Base-by-base conservation (phyloP, 23 tunicate genomes). In the Diplosoma virens region DNA sequence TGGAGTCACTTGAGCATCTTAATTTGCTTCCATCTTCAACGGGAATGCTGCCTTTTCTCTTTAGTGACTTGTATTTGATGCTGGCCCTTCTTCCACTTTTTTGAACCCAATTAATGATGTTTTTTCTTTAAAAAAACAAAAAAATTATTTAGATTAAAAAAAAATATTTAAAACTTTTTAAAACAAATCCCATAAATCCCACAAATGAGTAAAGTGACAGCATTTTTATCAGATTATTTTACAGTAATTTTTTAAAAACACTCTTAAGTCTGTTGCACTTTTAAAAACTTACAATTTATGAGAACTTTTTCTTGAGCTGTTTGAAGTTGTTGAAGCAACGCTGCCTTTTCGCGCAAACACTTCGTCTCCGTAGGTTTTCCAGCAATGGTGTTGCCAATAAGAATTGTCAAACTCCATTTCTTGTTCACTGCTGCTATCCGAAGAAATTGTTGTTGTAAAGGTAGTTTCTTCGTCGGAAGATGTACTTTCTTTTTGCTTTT, bases 281-380 rank as follows among this genome's bases (percentile, higher is more conserved):
- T 7, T 41, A 9, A 41, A 41, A 26, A 61, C 69, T 61, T 61
- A 61, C 69, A 61, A 4, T 61, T 61, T 61, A 27, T 61, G 69
- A 4, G 17, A 25, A 27, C 35, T 9, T 61, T 29, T 29, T 29
- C 35, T 61, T 28, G 69, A 61, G 7, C 23, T 35, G 34, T 6
- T 56, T 11, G 63, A 56, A 14, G 63, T 11, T 4, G 21, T 61
- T 27, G 69, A 61, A 61, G 17, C 69, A 27, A 61, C 21, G 35
- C 69, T 61, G 34, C 69, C 6, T 61, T 61, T 61, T 29, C 69
- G 34, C n/a, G n/a, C n/a, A n/a, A n/a, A n/a, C n/a, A n/a, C n/a
- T n/a, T n/a, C n/a, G n/a, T n/a, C n/a, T n/a, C n/a, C n/a, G n/a
- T n/a, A n/a, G n/a, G n/a, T n/a, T n/a, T n/a, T n/a, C n/a, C n/a